Percentiles rank a stretch among this genome's conserved stretches.
Evolutionary conservation across 2,797 vertebrate species (phyloP).

Genomic region (Scleropages formosus): DNA sequence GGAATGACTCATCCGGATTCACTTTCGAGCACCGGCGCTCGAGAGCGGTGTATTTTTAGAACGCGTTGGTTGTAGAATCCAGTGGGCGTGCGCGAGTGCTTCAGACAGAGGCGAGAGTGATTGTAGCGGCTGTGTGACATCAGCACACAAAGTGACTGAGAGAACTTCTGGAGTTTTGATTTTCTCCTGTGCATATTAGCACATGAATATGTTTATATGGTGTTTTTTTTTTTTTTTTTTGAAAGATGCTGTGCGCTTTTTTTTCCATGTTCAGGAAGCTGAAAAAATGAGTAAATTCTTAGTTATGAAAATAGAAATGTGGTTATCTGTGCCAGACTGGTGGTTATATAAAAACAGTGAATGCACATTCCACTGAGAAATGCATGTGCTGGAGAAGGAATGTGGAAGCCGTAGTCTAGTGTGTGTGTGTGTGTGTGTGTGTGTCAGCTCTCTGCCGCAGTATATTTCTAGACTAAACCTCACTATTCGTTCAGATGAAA

Average conservation of each 20-base stretch:
- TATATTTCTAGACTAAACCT: too few species aligned
- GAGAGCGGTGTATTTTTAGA: conserved; percentile 52
- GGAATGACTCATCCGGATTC: conserved; percentile 26
- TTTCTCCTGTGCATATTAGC: conserved; percentile 28
- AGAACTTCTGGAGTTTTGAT: background rate
- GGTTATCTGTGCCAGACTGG: background rate
- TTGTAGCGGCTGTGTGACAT: conserved; percentile 44
- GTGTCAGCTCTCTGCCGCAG: background rate
- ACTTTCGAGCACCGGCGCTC: conserved; percentile 30
- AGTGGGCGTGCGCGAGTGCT: conserved; percentile 43
- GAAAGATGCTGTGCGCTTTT: background rate
- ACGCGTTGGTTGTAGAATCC: conserved; percentile 41
- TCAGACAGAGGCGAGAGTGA: conserved; percentile 46
- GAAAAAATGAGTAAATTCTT: background rate
- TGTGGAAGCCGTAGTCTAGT: background rate
- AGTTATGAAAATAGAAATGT: background rate
- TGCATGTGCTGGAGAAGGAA: background rate
- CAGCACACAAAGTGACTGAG: conserved; percentile 25
- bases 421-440: background rate
- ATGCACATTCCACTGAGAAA: background rate
- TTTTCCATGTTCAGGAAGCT: background rate
- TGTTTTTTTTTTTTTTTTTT: too few species aligned
- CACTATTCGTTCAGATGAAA: too few species aligned
- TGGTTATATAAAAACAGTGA: conserved; percentile 9
- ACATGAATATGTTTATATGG: background rate